Base-by-base conservation (phyloP, 2,113 vertebrate species). In the Diadophis punctatus region DNA sequence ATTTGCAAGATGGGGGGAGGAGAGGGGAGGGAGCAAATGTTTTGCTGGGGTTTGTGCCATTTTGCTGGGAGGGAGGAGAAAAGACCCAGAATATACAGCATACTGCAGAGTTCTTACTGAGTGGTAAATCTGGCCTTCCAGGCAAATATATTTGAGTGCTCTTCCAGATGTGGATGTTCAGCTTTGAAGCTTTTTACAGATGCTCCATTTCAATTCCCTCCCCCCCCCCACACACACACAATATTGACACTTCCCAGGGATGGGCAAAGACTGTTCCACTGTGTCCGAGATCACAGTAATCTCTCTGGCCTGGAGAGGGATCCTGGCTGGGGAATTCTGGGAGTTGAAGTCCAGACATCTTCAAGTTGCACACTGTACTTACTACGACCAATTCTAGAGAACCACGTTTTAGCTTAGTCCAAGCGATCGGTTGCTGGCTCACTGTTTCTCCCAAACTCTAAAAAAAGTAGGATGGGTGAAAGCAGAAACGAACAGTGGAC, bases 151-250 rank as follows among this genome's bases (percentile, higher is more conserved):
- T n/a, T 34, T 52, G 86, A 22, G 9, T n/a, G 49, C 49, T 87
- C 30, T n/a, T 87, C 49, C 86, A 87, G 49, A 20, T 53, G 16
- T 52, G 30, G 49, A 87, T 25, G 87, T 25, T 88, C n/a, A 88
- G 85, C 48, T 49, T 4, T 12, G n/a, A 53, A n/a, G n/a, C n/a
- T 53, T 56, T 39, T 39, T 56, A 39, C 20, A 55, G 87, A 88
- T 56, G 11, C n/a, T 56, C 52, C 87, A 56, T 43, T 88, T n/a
- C 51, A 53, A 34, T 22, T 16, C n/a, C 25, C 3, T 1, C 2
- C 12, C 0, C 14, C 30, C 0, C 22, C 9, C 16, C 3, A 8
- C 8, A n/a, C n/a, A n/a, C 1, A 4, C 27, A 22, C 20, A 39
- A 25, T 34, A 52, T 1, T 87, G 48, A 30, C 23, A 12, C 84